Evolutionary conservation across 92 coral and sea anemone genomes (phyloP), one percentile per base, ranked within the genome.

Genomic region (Blastomussa wellsi): DNA sequence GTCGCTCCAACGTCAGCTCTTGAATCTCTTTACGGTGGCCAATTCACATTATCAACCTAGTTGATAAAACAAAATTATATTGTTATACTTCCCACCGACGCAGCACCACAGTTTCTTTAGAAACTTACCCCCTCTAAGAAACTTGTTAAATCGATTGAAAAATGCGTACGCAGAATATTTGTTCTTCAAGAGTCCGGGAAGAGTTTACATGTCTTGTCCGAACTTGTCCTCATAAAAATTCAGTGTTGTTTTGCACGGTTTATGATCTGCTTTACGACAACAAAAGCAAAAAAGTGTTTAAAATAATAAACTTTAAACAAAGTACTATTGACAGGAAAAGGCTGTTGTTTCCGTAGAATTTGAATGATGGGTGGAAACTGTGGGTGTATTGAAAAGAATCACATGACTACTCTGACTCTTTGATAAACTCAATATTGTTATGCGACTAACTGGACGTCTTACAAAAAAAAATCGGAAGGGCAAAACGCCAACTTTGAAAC

Each of bases 401-500:
- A 71, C 39, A 44, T 36, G 82, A 79, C 55, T 22, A 70, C 75
- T 19, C 26, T 17, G 44, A 14, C 37, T 20, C 44, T 16, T 70
- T 70, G 75, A 36, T 19, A 17, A 33, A 16, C 42, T n/a, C 75
- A 16, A 62, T 8, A 51, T 13, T 51, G 12, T 26, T 28, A 11
- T 32, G 38, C 39, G 72, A 67, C 72, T n/a, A n/a, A n/a, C 72
- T 67, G 20, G 9, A 32, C 28, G 4, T 31, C 7, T 44, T 44
- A 35, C 10, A 13, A 37, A 70, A 39, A 9, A 10, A 29, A 32
- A 31, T 10, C 15, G 14, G 29, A 12, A 13, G 17, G 72, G 72
- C 55, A 79, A 41, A 7, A 4, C 5, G 70, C 72, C 82, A 62
- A 6, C 55, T 79, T 79, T 79, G 53, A 36, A 79, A 60, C 52